These are phyloP conservation scores for Podarcis raffonei DNA, from an alignment of 2,113 vertebrate genomes.

Conservation along the genomic window DNA sequence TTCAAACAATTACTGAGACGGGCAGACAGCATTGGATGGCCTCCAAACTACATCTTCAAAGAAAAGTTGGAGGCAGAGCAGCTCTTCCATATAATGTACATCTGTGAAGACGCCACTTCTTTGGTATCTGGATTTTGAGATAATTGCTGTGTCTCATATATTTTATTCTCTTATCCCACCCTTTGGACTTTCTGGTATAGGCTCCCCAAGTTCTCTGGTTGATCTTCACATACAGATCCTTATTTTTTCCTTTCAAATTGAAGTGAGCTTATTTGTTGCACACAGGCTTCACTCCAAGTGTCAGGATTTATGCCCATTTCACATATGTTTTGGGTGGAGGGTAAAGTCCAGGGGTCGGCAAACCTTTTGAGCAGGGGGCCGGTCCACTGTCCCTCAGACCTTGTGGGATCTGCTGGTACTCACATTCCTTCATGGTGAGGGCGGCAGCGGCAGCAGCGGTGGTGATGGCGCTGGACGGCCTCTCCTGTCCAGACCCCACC, in stretches of 20 bases:
- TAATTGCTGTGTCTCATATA: neutral
- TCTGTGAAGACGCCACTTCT: conserved; percentile 12
- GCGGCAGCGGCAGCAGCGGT: too few relatives aligned
- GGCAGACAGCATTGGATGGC: neutral
- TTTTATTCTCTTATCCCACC: conserved; percentile 33
- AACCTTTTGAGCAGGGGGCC: too few relatives aligned
- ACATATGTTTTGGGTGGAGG: neutral
- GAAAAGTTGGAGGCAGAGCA: neutral
- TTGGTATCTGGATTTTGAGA: neutral
- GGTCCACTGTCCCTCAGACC: too few relatives aligned
- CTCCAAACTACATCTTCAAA: conserved; percentile 32
- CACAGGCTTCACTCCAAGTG: conserved; percentile 13
- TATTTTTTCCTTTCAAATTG: conserved; percentile 43
- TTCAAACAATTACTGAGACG: neutral
- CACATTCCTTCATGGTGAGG: too few relatives aligned
- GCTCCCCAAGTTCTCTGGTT: neutral
- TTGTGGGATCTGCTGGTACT: too few relatives aligned
- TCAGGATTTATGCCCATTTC: conserved; percentile 19
- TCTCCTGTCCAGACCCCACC: too few relatives aligned
- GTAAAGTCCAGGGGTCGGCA: neutral
- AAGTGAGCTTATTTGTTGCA: neutral
- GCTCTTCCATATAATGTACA: neutral
- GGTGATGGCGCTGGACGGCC: too few relatives aligned
- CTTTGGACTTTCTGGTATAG: neutral
- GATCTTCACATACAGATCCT: conserved; percentile 20